These are phyloP conservation scores for Nestor notabilis DNA, from an alignment of 2,113 vertebrate genomes.

Conservation along the genomic window DNA sequence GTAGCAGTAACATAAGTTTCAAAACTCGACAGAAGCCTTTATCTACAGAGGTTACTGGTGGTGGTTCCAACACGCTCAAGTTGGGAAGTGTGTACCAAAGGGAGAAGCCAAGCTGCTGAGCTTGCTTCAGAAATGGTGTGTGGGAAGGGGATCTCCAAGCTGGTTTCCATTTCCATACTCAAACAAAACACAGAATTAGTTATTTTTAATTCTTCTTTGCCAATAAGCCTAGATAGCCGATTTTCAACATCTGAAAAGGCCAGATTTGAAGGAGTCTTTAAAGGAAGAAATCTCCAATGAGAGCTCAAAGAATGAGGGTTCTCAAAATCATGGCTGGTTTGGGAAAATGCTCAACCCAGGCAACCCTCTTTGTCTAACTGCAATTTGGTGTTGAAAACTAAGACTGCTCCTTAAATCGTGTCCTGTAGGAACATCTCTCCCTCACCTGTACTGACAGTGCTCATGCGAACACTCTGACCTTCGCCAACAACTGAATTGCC, in stretches of 20 bases:
- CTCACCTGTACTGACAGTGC: not conserved
- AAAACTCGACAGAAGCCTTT: not conserved
- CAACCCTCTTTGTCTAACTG: not conserved
- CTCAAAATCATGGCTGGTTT: not conserved
- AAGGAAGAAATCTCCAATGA: not conserved
- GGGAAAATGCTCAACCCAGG: not conserved
- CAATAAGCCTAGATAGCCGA: not conserved
- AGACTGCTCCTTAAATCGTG: not conserved
- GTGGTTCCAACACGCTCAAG: not conserved
- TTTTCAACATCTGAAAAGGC: not conserved
- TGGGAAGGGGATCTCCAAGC: not conserved
- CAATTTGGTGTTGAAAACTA: not conserved
- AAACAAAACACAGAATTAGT: not conserved
- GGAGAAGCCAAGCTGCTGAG: not conserved
- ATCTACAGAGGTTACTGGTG: not conserved
- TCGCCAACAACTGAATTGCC: not conserved
- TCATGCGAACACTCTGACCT: not conserved
- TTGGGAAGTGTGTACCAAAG: not conserved
- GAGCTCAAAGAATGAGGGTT: not conserved
- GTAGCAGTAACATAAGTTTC: not conserved
- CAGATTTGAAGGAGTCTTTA: not conserved
- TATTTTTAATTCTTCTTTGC: not conserved
- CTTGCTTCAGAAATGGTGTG: not conserved
- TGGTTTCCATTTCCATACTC: not conserved
- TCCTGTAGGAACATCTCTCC: not conserved